Evolutionary conservation across 2,113 vertebrate genomes (phyloP), one percentile per base, ranked within the genome.

Genomic region (Nycticryphes semicollaris): DNA sequence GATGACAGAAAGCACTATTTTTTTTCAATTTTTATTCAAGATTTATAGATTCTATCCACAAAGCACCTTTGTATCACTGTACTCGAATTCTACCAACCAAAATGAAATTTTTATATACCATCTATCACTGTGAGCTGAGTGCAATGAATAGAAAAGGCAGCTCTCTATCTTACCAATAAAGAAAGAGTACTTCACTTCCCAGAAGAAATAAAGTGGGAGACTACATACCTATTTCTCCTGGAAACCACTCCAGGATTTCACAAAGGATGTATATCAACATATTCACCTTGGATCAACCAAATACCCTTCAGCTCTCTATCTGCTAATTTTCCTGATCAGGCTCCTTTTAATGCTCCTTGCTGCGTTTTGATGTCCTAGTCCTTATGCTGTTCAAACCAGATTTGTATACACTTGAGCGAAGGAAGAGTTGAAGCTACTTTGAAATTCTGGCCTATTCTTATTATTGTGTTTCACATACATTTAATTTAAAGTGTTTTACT

Each of bases 31-130:
- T 64, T 35, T 50, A n/a, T 41, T 21, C 19, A 37, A 84, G 89
- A 94, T 95, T 93, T 92, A 93, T 72, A 76, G 73, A 81, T 76
- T 87, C 66, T 95, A 57, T 90, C 86, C 86, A 89, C 90, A 93
- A 94, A 93, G 57, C 39, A 87, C 80, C 81, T 96, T 96, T 96
- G 92, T 96, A 79, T 91, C 82, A 75, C 93, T 90, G 68, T 80
- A 88, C 96, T 97, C 1, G 28, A 95, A 94, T 93, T 95, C 77
- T 89, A n/a, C 92, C 84, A 90, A 84, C 89, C 86, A 81, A 95
- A 96, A 95, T 93, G 95, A 96, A 95, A 90, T 94, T 97, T 94
- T 97, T 96, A 84, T 95, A 66, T 62, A 91, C 84, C 83, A 91
- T 96, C 92, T 92, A 90, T 93, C 82, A 84, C 77, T 47, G 72